A percentile compares a stretch with the other conserved stretches of the same genome.
Conservation (phyloP, 2,888 invertebrate species). For the Perizoma affinitatum region DNA sequence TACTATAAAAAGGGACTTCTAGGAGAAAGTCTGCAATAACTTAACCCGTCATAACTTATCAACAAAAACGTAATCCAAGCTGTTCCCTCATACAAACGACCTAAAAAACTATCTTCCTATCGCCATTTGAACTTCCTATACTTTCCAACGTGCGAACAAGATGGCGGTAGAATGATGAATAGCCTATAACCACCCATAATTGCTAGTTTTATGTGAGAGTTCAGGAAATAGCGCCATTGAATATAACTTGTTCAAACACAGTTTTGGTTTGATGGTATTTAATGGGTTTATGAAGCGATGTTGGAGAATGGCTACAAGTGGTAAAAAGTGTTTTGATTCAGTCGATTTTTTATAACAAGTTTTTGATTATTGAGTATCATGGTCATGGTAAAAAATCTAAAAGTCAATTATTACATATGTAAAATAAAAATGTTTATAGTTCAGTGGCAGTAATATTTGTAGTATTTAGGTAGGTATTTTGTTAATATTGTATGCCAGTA, state of each 20-base stretch:
- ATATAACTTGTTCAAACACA: constrained; percentile 26
- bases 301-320: constrained; percentile 21
- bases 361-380: too few relatives aligned
- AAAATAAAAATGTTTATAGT: too few relatives aligned
- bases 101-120: constrained; percentile 30
- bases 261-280: constrained; percentile 26
- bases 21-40: too few relatives aligned
- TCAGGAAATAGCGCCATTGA: constrained; percentile 27
- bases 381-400: too few relatives aligned
- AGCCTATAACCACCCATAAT: constrained; percentile 35
- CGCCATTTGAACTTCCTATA: constrained; percentile 21
- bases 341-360: not conserved
- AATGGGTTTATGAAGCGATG: constrained; percentile 23
- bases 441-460: too few relatives aligned
- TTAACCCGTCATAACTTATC: too few relatives aligned
- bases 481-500: too few relatives aligned
- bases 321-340: constrained; percentile 6
- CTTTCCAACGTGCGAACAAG: constrained; percentile 39
- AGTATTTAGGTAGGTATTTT: too few relatives aligned
- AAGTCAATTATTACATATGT: too few relatives aligned
- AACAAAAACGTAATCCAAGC: not conserved
- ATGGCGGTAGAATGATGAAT: constrained; percentile 37
- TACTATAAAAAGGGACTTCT: too few relatives aligned
- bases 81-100: constrained; percentile 3
- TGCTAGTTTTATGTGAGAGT: constrained; percentile 31